A percentile compares a stretch with the other conserved stretches of the same genome.
phyloP scores from a whole-genome alignment of 2,797 vertebrate genomes.

The Remorina albescens region DNA sequence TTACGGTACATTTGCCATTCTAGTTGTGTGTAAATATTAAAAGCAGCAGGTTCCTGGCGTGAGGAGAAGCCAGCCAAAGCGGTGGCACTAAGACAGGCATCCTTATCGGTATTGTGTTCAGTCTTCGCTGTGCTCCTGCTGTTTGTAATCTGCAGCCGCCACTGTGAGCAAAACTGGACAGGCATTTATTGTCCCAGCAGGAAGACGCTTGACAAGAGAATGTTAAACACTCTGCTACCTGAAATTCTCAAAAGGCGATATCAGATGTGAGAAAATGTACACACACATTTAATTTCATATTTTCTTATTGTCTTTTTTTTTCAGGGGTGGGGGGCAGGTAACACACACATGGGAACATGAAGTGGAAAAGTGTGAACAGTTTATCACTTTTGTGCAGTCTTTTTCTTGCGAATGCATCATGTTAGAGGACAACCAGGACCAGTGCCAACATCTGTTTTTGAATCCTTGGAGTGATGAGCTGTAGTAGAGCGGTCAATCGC shows the following conservation, averaged over 20 bases:
- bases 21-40: slow-evolving; percentile 99
- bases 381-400: slow-evolving; percentile 9
- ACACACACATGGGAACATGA: slow-evolving; percentile 48
- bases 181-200: slow-evolving; percentile 98
- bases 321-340: slow-evolving; percentile 1
- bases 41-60: slow-evolving; percentile 93
- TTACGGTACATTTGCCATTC: slow-evolving; percentile 89
- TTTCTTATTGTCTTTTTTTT: slow-evolving; percentile 57
- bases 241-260: slow-evolving; percentile 92
- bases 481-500: slow-evolving; percentile 37
- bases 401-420: not conserved
- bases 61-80: slow-evolving; percentile 93
- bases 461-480: slow-evolving; percentile 39
- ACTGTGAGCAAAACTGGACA: slow-evolving; percentile 98
- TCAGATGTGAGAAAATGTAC: slow-evolving; percentile 89
- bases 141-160: slow-evolving; percentile 98
- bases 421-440: slow-evolving; percentile 7
- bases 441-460: slow-evolving; percentile 31
- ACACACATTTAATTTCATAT: slow-evolving; percentile 83
- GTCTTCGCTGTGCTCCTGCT: slow-evolving; percentile 91
- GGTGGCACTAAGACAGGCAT: slow-evolving; percentile 91
- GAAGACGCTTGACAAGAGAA: slow-evolving; percentile 94
- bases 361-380: slow-evolving; percentile 49
- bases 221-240: slow-evolving; percentile 95
- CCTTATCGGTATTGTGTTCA: slow-evolving; percentile 96